These are phyloP conservation scores for Cheilosia soror DNA, from an alignment of 2,888 invertebrate species.

Conservation along the genomic window DNA sequence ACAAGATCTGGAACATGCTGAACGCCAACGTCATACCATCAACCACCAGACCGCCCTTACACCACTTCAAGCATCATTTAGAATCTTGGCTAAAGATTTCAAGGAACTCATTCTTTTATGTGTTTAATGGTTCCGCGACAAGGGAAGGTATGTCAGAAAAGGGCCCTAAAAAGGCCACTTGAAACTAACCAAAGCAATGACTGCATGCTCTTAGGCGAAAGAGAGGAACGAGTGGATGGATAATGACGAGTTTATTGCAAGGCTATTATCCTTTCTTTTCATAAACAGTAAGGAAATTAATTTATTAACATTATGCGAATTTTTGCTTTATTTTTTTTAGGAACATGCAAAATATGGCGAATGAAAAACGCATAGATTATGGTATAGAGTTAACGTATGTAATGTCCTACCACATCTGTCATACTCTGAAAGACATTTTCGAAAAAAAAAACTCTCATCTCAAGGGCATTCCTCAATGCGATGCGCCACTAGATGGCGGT, in stretches of 20 bases:
- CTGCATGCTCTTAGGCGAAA: conserved; percentile 9
- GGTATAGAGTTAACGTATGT: too few relatives aligned
- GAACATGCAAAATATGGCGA: too few relatives aligned
- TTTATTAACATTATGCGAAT: too few relatives aligned
- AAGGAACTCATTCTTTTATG: conserved; percentile 26
- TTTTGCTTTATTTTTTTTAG: too few relatives aligned
- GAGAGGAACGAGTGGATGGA: conserved; percentile 25
- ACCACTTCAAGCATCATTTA: conserved; percentile 43
- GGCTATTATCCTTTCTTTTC: conserved; percentile 10
- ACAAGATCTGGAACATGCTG: conserved; percentile 18
- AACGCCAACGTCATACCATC: neutral
- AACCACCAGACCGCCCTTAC: conserved; percentile 26
- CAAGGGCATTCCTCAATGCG: too few relatives aligned
- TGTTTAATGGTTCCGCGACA: conserved; percentile 49
- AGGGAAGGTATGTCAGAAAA: conserved; percentile 40
- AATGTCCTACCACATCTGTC: too few relatives aligned
- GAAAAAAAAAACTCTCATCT: too few relatives aligned
- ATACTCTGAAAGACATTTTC: too few relatives aligned
- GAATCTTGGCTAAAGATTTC: conserved; percentile 50
- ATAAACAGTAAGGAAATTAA: too few relatives aligned
- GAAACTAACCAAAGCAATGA: conserved; percentile 36
- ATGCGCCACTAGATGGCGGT: too few relatives aligned
- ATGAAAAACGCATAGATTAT: too few relatives aligned
- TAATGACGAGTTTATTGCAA: conserved; percentile 46
- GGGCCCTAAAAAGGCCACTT: conserved; percentile 42